Base-by-base conservation (phyloP, 2,113 vertebrate species). In the Zapornia atra region DNA sequence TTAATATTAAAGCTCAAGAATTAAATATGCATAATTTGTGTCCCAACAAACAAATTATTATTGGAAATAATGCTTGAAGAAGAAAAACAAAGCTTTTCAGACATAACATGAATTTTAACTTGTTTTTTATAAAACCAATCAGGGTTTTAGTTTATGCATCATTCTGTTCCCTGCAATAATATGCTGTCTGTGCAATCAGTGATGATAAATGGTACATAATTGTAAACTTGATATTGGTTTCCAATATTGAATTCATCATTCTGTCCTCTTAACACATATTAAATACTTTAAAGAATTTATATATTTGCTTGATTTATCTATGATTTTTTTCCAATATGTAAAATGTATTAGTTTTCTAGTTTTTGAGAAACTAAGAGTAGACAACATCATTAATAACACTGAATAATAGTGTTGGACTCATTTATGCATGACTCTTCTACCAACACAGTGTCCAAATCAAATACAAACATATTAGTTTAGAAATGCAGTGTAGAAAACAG, bases 181-280 rank as follows among this genome's bases (percentile, higher is more conserved):
- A 94, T 48, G 93, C 97, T 98, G 97, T 97, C 97, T 97, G 19
- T 87, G 96, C 95, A 94, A 96, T 95, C 97, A 97, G 97, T 95
- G 96, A 98, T 98, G 98, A 98, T 97, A 97, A 98, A 98, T 98
- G 97, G 95, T 95, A 97, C 96, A 96, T 98, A 97, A 98, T 98
- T 98, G 98, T 97, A 97, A 98, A 98, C 97, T 94, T 98, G 98
- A 98, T 98, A 98, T 98, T 98, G 98, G 97, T 98, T 98, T 98
- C 98, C 98, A 98, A 98, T 98, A 98, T 92, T 98, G 97, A 98
- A 98, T 98, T 98, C 97, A 98, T 98, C 98, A 98, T 98, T 97
- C 98, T 98, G 98, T 98, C 98, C 98, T 98, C 97, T 98, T 98
- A 98, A 98, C 98, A 98, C 97, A 97, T 98, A 98, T 98, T 98